phyloP scores from a whole-genome alignment of 2,797 vertebrate genomes.

The Denticeps clupeoides region DNA sequence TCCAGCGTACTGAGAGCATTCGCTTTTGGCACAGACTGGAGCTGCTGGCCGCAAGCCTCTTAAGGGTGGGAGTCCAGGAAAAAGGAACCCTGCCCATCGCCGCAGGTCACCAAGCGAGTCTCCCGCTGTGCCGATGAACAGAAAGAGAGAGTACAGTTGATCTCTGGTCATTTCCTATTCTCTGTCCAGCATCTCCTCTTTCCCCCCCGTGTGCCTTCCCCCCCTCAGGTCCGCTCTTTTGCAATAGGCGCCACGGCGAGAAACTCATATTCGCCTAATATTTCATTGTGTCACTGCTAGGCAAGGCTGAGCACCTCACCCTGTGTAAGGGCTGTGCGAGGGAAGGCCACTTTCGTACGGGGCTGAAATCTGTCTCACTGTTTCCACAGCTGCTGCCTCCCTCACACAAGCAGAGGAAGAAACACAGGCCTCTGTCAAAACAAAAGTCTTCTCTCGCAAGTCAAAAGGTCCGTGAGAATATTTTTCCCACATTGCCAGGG shows the following conservation, averaged over 20 bases:
- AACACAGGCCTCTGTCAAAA: slow-evolving; percentile 30
- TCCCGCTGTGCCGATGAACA: slow-evolving; percentile 8
- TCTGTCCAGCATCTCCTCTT: not conserved
- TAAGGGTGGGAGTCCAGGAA: slow-evolving; percentile 15
- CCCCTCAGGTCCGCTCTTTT: not conserved
- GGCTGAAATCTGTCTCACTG: slow-evolving; percentile 1
- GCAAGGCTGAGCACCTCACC: not conserved
- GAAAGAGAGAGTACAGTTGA: slow-evolving; percentile 4
- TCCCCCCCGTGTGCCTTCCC: not conserved
- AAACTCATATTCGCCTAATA: not conserved
- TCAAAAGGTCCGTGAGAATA: slow-evolving; percentile 31
- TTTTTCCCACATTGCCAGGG: slow-evolving; percentile 20
- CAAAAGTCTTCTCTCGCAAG: slow-evolving; percentile 27
- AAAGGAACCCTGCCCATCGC: slow-evolving; percentile 25
- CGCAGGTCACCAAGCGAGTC: slow-evolving; percentile 18
- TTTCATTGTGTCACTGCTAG: not conserved
- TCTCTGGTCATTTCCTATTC: not conserved
- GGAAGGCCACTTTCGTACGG: not conserved
- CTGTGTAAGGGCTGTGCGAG: not conserved
- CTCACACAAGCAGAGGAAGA: slow-evolving; percentile 22
- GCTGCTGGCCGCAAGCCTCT: slow-evolving; percentile 8
- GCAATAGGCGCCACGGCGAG: not conserved
- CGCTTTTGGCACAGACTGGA: not conserved
- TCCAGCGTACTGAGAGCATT: not conserved
- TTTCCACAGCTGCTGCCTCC: slow-evolving; percentile 17